These are phyloP conservation scores for Malthinus flaveolus DNA, from an alignment of 2,888 invertebrate species.

Conservation along the genomic window DNA sequence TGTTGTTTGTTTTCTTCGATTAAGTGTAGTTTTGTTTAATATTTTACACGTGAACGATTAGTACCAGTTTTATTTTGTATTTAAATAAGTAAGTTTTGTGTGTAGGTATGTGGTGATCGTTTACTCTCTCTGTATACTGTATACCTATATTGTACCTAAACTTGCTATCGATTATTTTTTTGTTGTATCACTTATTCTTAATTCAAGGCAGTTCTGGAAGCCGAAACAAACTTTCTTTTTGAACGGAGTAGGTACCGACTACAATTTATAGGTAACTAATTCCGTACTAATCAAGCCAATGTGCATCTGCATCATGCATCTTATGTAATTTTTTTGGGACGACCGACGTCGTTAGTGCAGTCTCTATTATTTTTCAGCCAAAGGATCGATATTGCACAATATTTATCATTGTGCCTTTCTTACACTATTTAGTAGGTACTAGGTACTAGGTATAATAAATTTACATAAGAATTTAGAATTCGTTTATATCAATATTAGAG, in stretches of 20 bases:
- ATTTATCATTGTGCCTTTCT: constrained; percentile 3
- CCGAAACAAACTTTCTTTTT: constrained; percentile 13
- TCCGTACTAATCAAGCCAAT: constrained; percentile 17
- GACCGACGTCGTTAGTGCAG: constrained; percentile 11
- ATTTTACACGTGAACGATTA: constrained; percentile 10
- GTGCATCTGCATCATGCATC: constrained; percentile 18
- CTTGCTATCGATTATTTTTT: neutral
- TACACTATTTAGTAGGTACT: constrained; percentile 1
- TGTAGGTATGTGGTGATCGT: neutral
- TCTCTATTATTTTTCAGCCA: constrained; percentile 18
- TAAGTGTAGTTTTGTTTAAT: constrained; percentile 9
- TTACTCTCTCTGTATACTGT: neutral
- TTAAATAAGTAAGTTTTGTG: neutral
- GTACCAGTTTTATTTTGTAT: constrained; percentile 5
- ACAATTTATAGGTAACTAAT: neutral
- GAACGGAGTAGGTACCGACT: neutral
- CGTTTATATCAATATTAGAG: neutral
- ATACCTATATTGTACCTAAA: constrained; percentile 3
- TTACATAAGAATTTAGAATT: constrained; percentile 14
- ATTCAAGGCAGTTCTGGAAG: constrained; percentile 23
- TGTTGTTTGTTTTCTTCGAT: constrained; percentile 17
- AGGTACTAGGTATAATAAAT: neutral
- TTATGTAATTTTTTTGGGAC: constrained; percentile 6
- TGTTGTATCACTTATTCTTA: constrained; percentile 5
- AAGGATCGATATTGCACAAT: constrained; percentile 8